These are phyloP conservation scores for Cotesia vestalis DNA, from an alignment of 1,140 invertebrate species.

Conservation along the genomic window DNA sequence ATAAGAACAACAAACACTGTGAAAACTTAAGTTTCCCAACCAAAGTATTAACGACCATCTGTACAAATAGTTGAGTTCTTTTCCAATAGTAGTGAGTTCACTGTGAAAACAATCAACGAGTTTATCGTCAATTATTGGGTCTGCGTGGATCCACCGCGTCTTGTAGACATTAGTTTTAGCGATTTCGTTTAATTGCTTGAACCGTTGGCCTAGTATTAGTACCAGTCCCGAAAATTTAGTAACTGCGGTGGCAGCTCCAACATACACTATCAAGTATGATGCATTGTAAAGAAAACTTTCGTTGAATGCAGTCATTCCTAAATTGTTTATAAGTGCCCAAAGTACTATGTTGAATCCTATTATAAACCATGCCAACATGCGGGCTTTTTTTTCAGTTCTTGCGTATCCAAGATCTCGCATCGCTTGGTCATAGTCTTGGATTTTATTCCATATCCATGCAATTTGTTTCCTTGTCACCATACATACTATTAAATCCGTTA, in stretches of 20 bases:
- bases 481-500: slow-evolving; percentile 41
- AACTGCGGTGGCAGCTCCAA: slow-evolving; percentile 44
- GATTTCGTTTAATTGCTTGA: slow-evolving; percentile 52
- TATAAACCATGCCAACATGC: slow-evolving; percentile 44
- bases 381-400: slow-evolving; percentile 43
- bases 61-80: slow-evolving; percentile 45
- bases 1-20: slow-evolving; percentile 52
- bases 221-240: slow-evolving; percentile 52
- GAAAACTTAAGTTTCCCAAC: slow-evolving; percentile 51
- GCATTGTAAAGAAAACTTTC: slow-evolving; percentile 50
- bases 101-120: slow-evolving; percentile 51
- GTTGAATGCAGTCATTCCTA: slow-evolving; percentile 52
- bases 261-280: slow-evolving; percentile 52
- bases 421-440: slow-evolving; percentile 53
- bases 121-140: not conserved
- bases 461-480: slow-evolving; percentile 43
- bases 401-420: slow-evolving; percentile 46
- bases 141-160: slow-evolving; percentile 29
- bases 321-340: slow-evolving; percentile 50
- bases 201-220: slow-evolving; percentile 52
- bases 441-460: slow-evolving; percentile 50
- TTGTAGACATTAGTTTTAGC: slow-evolving; percentile 37
- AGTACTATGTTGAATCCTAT: slow-evolving; percentile 32
- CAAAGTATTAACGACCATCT: slow-evolving; percentile 53
- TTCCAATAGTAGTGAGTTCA: slow-evolving; percentile 50